Conservation (phyloP, 2,113 vertebrate genomes). For the Jaculus jaculus region DNA sequence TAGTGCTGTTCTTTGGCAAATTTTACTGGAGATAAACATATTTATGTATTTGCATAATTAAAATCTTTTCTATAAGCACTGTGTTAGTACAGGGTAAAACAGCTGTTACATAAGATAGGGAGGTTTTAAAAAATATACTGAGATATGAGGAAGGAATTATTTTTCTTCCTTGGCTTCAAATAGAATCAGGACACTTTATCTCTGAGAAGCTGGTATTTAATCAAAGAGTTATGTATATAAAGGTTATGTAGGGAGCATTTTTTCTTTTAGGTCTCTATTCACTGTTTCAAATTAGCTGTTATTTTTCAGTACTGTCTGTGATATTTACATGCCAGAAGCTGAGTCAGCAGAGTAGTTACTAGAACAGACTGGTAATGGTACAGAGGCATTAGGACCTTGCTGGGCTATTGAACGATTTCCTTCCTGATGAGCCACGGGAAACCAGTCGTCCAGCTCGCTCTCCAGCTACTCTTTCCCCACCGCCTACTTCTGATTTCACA, state of each 20-base stretch:
- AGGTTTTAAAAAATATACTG: background rate
- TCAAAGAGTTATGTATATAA: slow-evolving; percentile 57
- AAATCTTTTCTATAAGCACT: background rate
- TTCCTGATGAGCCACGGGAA: background rate
- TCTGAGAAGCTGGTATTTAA: slow-evolving; percentile 55
- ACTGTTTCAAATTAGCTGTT: slow-evolving; percentile 55
- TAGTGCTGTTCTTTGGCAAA: background rate
- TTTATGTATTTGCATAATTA: background rate
- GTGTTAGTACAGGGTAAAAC: background rate
- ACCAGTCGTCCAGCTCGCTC: background rate
- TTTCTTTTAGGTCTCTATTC: slow-evolving; percentile 46
- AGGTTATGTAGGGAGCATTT: slow-evolving; percentile 3
- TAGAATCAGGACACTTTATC: slow-evolving; percentile 36
- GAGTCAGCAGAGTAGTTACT: slow-evolving; percentile 65
- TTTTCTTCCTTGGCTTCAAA: slow-evolving; percentile 39
- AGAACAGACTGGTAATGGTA: slow-evolving; percentile 52
- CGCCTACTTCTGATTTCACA: background rate
- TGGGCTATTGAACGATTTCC: slow-evolving; percentile 27
- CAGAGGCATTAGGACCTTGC: background rate
- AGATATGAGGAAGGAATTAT: slow-evolving; percentile 10
- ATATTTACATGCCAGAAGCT: slow-evolving; percentile 68
- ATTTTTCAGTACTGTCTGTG: slow-evolving; percentile 48
- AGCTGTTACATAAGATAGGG: slow-evolving; percentile 48
- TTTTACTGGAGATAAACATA: background rate
- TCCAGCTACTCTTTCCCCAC: background rate